phyloP scores from a whole-genome alignment of 2,797 vertebrate species.

The Alfaro cultratus region DNA sequence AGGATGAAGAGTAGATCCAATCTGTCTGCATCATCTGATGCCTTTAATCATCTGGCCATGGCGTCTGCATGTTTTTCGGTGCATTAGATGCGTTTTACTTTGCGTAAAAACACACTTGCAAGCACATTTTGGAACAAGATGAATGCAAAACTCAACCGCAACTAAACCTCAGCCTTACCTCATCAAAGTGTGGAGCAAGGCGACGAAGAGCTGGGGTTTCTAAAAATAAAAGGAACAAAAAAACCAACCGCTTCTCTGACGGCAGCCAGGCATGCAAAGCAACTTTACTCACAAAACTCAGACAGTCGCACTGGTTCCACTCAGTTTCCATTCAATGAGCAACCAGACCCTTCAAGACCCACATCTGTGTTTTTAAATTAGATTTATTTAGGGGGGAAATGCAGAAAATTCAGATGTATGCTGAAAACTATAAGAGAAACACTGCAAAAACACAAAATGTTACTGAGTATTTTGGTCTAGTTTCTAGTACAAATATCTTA shows the following conservation, averaged over 20 bases:
- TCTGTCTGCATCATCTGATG: background rate
- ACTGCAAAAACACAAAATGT: too few relatives aligned
- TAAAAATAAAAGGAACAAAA: background rate
- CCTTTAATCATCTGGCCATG: background rate
- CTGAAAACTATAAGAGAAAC: background rate
- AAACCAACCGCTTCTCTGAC: background rate
- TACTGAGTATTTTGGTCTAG: too few relatives aligned
- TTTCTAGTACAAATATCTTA: too few relatives aligned
- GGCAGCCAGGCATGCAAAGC: background rate
- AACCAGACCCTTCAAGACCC: background rate
- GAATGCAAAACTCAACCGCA: background rate
- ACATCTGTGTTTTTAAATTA: background rate
- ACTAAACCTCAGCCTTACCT: background rate
- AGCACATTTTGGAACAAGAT: background rate
- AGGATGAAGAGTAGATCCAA: background rate
- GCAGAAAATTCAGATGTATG: background rate
- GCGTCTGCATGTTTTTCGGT: background rate
- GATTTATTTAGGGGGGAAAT: background rate
- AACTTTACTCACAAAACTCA: background rate
- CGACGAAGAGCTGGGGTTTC: background rate
- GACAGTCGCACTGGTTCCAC: background rate
- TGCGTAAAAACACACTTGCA: background rate
- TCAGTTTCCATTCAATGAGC: background rate
- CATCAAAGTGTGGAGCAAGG: background rate
- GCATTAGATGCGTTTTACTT: background rate